Evolutionary conservation across 1,140 invertebrate genomes (phyloP), one percentile per base, ranked within the genome.

Genomic region (Calephelis virginiensis): DNA sequence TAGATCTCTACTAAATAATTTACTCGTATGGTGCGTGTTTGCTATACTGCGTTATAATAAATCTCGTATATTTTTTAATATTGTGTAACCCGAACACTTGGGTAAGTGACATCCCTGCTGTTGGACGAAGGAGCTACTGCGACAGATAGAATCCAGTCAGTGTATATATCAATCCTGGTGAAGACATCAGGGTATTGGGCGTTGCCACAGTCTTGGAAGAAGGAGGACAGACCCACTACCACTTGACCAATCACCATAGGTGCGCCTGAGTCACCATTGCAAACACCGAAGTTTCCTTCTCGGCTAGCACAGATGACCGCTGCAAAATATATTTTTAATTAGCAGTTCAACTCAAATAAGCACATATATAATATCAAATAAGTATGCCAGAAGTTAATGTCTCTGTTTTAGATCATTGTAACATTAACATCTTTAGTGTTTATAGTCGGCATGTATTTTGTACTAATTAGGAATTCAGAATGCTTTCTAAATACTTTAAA

Each of bases 201-300:
- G 11, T 60, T 59, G 2, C 71, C 74, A 13, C 81, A 86, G 28
- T 69, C 66, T 61, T 81, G 49, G 72, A 68, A 78, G 71, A 66
- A 79, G 0, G 83, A 86, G 6, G 82, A 70, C 0, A 76, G 43
- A 8, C 83, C 85, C 0, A 87, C 71, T 0, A 87, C 10, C 0
- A 77, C 81, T 38, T 76, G 69, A 48, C 65, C 66, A 50, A 75
- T 77, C 38, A 71, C 75, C 76, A 83, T 76, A 8, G 83, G 83
- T 3, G 85, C 83, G 2, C 85, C 85, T 6, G 80, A 76, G 73
- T 85, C 82, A 5, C 83, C 83, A 9, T 63, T 14, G 50, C 85
- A 87, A n/a, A 70, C 74, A 14, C 81, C 78, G 1, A 43, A 43
- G 12, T 72, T 77, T 6, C 53, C 53, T 56, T 66, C 65, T 6